phyloP scores from a whole-genome alignment of 2,113 vertebrate species.

The Tragelaphus imberbis region DNA sequence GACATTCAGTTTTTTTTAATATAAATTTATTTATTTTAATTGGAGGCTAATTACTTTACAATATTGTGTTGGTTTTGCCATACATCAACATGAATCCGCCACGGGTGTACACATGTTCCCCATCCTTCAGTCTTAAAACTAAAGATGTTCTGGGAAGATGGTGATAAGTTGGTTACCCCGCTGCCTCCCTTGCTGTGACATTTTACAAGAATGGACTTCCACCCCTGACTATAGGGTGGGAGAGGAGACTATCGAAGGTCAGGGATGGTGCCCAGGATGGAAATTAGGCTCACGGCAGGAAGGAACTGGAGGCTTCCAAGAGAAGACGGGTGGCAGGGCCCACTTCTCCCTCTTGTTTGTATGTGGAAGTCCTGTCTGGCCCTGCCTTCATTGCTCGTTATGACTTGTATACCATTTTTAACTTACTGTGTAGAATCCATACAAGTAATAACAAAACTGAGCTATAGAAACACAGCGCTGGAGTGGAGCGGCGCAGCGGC shows the following conservation, averaged over 20 bases:
- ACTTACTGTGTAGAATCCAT: background rate
- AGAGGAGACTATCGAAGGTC: background rate
- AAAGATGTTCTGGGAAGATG: background rate
- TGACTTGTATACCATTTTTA: background rate
- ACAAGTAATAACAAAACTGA: background rate
- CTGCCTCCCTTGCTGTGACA: background rate
- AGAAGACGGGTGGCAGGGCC: accelerated
- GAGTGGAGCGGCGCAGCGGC: accelerated
- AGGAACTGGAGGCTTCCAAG: background rate
- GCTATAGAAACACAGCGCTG: background rate
- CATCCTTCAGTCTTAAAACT: background rate
- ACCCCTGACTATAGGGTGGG: background rate
- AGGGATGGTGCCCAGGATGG: background rate
- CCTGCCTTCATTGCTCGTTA: background rate
- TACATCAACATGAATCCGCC: no score
- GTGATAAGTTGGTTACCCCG: background rate
- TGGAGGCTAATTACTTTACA: no score
- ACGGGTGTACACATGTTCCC: no score
- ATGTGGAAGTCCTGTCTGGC: accelerated
- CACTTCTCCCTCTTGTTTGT: background rate
- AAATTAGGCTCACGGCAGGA: background rate
- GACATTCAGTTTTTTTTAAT: background rate
- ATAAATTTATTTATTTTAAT: no score
- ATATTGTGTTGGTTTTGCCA: no score
- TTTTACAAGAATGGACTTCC: background rate